Conservation (phyloP, 2,888 invertebrate species). For the Tachina grossa region DNA sequence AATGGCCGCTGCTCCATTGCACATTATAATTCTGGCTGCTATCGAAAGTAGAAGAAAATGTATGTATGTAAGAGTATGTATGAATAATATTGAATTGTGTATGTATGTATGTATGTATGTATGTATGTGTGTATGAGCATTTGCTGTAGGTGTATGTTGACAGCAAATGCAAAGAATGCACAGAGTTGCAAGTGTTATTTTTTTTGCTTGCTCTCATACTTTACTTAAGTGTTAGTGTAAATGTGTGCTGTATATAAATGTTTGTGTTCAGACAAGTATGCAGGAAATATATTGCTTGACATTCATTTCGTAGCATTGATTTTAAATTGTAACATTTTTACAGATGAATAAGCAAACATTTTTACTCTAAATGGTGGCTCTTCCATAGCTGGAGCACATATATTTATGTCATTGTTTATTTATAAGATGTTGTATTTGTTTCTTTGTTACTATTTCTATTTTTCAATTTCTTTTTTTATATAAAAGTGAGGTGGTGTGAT, state of each 20-base stretch:
- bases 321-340: slow-evolving; percentile 73
- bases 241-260: slow-evolving; percentile 10
- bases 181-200: slow-evolving; percentile 13
- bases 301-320: slow-evolving; percentile 74
- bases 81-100: neutral
- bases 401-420: slow-evolving; percentile 20
- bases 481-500: neutral
- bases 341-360: slow-evolving; percentile 70
- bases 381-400: slow-evolving; percentile 37
- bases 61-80: neutral
- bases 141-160: slow-evolving; percentile 45
- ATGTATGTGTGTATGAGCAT: slow-evolving; percentile 4
- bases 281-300: slow-evolving; percentile 72
- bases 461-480: neutral
- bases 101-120: neutral
- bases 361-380: slow-evolving; percentile 64
- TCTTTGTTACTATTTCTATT: neutral
- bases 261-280: slow-evolving; percentile 53
- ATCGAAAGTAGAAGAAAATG: slow-evolving; percentile 32
- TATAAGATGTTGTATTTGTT: neutral
- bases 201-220: neutral
- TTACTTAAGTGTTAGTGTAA: slow-evolving; percentile 5
- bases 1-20: slow-evolving; percentile 59
- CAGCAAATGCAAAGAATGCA: slow-evolving; percentile 35
- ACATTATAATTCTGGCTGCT: neutral